Percentiles rank a stretch among this genome's conserved stretches.
Evolutionary conservation across 1,140 invertebrate genomes (phyloP).

Genomic region (Wiebesia pumilae): DNA sequence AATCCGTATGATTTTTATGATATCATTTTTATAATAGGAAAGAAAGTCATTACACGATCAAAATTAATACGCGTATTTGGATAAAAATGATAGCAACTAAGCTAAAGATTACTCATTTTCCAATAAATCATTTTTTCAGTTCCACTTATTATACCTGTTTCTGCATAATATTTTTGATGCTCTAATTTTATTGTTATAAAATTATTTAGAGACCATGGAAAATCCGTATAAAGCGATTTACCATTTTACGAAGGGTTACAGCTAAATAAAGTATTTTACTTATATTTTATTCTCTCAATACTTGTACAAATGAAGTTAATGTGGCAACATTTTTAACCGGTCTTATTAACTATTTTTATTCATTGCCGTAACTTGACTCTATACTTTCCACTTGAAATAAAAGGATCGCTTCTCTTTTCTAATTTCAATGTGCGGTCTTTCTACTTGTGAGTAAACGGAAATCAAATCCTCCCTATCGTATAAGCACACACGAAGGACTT

Average conservation of each 20-base stretch:
- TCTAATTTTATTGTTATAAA: background rate
- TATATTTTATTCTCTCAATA: background rate
- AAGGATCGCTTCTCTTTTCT: background rate
- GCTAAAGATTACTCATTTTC: background rate
- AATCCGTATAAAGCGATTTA: background rate
- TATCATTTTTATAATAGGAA: too few relatives aligned
- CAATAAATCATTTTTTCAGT: background rate
- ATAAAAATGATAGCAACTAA: too few relatives aligned
- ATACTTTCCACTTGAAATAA: background rate
- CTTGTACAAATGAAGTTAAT: background rate
- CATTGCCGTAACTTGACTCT: conserved; percentile 9
- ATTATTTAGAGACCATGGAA: background rate
- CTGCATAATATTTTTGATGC: background rate
- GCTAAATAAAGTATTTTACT: background rate
- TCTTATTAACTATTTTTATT: background rate
- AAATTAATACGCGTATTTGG: too few relatives aligned
- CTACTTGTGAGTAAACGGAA: background rate
- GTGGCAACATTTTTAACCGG: background rate
- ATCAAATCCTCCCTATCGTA: conserved; percentile 18
- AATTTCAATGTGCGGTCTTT: background rate
- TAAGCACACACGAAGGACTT: conserved; percentile 29
- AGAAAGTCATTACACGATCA: too few relatives aligned
- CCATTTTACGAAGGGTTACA: background rate
- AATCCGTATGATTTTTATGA: background rate
- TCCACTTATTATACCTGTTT: background rate